Conservation (phyloP, 1,140 invertebrate genomes). For the Rhagoletis zephyria region DNA sequence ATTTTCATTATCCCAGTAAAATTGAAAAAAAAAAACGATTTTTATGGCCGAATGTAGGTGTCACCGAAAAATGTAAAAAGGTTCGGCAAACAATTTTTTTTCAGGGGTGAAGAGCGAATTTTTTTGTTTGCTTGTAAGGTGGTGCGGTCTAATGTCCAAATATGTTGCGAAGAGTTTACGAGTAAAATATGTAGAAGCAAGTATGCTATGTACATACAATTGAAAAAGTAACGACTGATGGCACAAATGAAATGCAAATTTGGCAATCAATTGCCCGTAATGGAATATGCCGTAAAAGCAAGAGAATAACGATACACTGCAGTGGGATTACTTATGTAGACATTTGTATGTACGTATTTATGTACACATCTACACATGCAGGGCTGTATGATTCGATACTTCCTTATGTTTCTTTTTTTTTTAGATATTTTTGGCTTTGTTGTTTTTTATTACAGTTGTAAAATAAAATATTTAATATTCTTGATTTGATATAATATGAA, state of each 20-base stretch:
- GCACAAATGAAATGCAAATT: slow-evolving; percentile 35
- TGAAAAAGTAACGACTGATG: neutral
- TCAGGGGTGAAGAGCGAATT: no score
- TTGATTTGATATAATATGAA: no score
- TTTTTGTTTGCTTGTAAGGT: no score
- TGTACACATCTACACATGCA: neutral
- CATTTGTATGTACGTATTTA: neutral
- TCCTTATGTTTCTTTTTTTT: no score
- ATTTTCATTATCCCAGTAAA: no score
- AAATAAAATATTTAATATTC: no score
- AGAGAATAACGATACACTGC: neutral
- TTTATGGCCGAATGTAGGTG: no score
- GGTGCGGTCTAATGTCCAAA: neutral
- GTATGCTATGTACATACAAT: neutral
- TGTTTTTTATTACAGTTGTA: no score
- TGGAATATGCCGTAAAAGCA: slow-evolving; percentile 4
- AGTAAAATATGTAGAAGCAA: neutral
- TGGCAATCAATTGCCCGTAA: slow-evolving; percentile 35
- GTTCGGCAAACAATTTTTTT: neutral
- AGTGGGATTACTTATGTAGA: neutral
- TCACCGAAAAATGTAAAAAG: neutral
- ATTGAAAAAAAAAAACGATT: no score
- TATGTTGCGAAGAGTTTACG: neutral
- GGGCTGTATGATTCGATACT: neutral
- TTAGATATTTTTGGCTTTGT: no score